Base-by-base conservation (phyloP, 2,888 invertebrate genomes). In the Germaria angustata region DNA sequence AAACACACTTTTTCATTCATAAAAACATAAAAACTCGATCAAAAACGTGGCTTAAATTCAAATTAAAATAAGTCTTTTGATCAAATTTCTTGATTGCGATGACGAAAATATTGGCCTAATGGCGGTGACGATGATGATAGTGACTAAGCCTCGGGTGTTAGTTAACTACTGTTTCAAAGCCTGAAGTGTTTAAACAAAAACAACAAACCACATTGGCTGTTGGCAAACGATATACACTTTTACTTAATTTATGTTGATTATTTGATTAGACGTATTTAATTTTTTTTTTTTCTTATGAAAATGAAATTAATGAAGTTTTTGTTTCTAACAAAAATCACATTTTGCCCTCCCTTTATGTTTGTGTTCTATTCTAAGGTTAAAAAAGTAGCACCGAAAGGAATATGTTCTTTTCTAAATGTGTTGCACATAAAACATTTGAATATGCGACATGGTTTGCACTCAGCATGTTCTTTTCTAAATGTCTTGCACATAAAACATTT, bases 21-120 rank as follows among this genome's bases (percentile, higher is more conserved):
- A 46, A 77, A 75, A 69, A 59, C 22, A 59, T n/a, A n/a, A 65
- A 76, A 79, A 71, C 49, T 82, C 71, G 79, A 65, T 71, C 75
- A 75, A 41, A 79, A 71, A 79, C 79, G 69, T 79, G 79, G 65
- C 66, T 79, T 36, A 71, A 79, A 71, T 82, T 41, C 36, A 59
- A 82, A 82, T 65, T 32, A 32, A 15, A 39, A 20, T 36, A 34
- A 51, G 34, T n/a, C 17, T 46, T n/a, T 24, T 59, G 69, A 55
- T 36, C 28, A 55, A 55, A 36, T 46, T 46, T 55, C 9, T 36
- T 46, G 65, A 55, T 71, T 46, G 34, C 39, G 15, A 53, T 69
- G 28, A 78, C 34, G n/a, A 63, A 51, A 63, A 36, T 28, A 20
- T 6, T 13, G 36, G 22, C 36, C 44, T 24, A 46, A 57, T 15